A percentile compares a stretch with the other conserved stretches of the same genome.
Conservation (phyloP, 2,888 invertebrate species). For the Coleophora deauratella region DNA sequence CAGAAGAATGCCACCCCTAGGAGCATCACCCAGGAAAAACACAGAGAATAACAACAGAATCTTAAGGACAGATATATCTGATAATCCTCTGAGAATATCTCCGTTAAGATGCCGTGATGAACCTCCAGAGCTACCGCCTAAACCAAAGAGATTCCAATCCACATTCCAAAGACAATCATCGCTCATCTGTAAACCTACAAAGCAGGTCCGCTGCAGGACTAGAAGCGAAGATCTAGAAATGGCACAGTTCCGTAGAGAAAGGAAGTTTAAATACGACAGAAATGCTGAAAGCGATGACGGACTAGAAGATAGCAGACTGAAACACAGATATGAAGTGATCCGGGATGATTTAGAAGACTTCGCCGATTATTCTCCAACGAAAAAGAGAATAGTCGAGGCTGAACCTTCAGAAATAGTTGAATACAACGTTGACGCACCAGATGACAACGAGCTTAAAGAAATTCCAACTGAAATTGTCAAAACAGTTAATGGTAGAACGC, state of each 20-base stretch:
- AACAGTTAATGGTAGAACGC: conserved; percentile 76
- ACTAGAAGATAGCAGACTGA: conserved; percentile 46
- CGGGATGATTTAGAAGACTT: conserved; percentile 59
- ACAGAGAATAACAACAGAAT: conserved; percentile 51
- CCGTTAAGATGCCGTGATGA: conserved; percentile 45
- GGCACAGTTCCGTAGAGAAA: conserved; percentile 52
- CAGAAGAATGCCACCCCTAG: conserved; percentile 54
- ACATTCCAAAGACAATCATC: conserved; percentile 58
- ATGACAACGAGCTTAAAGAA: conserved; percentile 69
- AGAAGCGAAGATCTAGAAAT: conserved; percentile 65
- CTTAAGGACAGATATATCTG: conserved; percentile 61
- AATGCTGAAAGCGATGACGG: conserved; percentile 49
- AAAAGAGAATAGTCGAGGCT: conserved; percentile 62
- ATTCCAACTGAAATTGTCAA: conserved; percentile 76
- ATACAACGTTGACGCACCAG: conserved; percentile 71
- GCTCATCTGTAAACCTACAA: conserved; percentile 67
- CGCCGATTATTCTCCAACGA: conserved; percentile 60
- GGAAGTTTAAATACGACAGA: conserved; percentile 37
- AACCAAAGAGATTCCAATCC: conserved; percentile 53
- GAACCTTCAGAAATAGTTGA: conserved; percentile 61
- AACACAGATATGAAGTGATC: conserved; percentile 73
- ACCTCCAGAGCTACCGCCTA: conserved; percentile 61
- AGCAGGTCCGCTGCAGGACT: conserved; percentile 43
- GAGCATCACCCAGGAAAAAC: conserved; percentile 57
- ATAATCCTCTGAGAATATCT: conserved; percentile 57